Percentiles rank a stretch among this genome's conserved stretches.
phyloP scores from a whole-genome alignment of 2,888 invertebrate genomes.

The Callyntrura sp. region DNA sequence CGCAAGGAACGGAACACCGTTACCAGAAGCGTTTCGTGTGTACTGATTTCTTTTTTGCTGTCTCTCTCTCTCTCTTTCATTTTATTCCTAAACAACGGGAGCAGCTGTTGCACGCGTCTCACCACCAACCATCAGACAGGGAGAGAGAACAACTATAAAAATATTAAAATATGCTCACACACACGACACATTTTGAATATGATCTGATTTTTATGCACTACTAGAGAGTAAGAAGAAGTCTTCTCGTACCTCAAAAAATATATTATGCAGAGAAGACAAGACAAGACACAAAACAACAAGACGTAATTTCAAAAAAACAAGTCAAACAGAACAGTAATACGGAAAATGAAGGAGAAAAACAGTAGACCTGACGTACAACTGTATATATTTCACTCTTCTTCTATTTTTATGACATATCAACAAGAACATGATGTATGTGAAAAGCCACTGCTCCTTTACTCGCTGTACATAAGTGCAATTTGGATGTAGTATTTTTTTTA shows the following conservation, averaged over 20 bases:
- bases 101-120: constrained; percentile 74
- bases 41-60: constrained; percentile 9
- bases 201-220: constrained; percentile 49
- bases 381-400: neutral
- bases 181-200: constrained; percentile 52
- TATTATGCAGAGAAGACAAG: constrained; percentile 46
- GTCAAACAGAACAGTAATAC: constrained; percentile 33
- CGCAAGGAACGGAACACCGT: constrained; percentile 36
- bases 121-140: constrained; percentile 12
- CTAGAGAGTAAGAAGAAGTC: constrained; percentile 8
- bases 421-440: constrained; percentile 16
- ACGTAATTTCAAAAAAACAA: constrained; percentile 32
- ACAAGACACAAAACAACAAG: constrained; percentile 50
- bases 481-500: too few relatives aligned
- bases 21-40: neutral
- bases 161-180: constrained; percentile 68
- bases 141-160: constrained; percentile 48
- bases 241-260: constrained; percentile 30
- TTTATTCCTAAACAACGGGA: constrained; percentile 54
- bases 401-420: constrained; percentile 55
- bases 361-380: constrained; percentile 27
- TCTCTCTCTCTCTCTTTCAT: neutral
- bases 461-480: neutral
- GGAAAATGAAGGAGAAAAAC: constrained; percentile 12
- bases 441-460: neutral